A percentile compares a stretch with the other conserved stretches of the same genome.
phyloP scores from a whole-genome alignment of 2,113 vertebrate species.

The Erythrolamprus reginae region DNA sequence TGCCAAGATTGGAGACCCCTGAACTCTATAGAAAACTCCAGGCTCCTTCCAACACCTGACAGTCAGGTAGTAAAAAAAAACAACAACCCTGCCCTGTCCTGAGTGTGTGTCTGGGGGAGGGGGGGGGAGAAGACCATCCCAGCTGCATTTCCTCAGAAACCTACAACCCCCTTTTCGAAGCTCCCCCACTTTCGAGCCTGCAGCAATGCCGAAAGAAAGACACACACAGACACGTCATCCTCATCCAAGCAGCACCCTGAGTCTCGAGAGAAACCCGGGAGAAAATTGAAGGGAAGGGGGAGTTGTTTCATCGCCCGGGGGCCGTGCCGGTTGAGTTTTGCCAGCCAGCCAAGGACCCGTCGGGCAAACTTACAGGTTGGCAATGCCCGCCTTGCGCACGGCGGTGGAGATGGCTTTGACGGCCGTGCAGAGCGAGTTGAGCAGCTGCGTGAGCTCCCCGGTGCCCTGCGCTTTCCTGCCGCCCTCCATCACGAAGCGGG shows the following conservation, averaged over 20 bases:
- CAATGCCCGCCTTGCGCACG: slow-evolving; percentile 92
- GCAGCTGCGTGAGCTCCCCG: slow-evolving; percentile 89
- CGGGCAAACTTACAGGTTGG: slow-evolving; percentile 80
- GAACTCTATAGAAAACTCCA: no score
- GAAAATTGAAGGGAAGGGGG: no score
- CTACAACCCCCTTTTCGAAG: neutral
- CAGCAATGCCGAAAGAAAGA: neutral
- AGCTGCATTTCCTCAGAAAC: neutral
- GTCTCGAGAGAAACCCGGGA: neutral
- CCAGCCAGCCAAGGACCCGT: neutral
- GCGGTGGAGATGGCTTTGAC: slow-evolving; percentile 93
- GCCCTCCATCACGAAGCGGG: slow-evolving; percentile 91
- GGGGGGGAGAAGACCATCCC: neutral
- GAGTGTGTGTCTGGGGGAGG: no score
- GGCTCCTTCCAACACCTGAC: neutral
- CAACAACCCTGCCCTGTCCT: neutral
- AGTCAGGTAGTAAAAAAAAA: neutral
- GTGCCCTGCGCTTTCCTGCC: slow-evolving; percentile 84
- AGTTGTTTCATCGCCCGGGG: neutral
- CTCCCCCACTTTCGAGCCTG: neutral
- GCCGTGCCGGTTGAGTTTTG: no score
- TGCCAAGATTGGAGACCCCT: no score
- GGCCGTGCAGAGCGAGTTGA: slow-evolving; percentile 90
- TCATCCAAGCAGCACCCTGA: neutral
- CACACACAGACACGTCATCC: neutral